Evolutionary conservation across 2,888 invertebrate genomes (phyloP), one percentile per base, ranked within the genome.

Genomic region (Parnassius apollo): DNA sequence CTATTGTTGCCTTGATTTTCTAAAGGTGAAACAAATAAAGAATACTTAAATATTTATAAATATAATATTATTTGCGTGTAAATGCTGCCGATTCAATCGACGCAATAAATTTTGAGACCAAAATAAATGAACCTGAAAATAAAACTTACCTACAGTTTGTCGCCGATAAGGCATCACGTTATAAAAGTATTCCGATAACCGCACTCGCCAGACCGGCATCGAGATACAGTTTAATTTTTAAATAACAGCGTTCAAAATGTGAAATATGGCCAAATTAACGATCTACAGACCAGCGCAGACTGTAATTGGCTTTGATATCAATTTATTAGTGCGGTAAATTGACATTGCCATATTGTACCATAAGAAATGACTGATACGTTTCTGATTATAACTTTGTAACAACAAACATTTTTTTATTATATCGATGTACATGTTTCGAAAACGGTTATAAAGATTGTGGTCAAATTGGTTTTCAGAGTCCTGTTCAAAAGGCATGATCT

Each of bases 271-370:
- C 35, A 46, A 46, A n/a, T 13, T 49, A 49, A 13, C 8, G 49
- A 13, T 49, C 13, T 9, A 7, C n/a, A 13, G 49, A 13, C 13
- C 13, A 49, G 49, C 13, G 13, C 8, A 8, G 1, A 13, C 49
- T 7, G 25, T 57, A 49, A 42, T 49, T 49, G 42, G 57, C 13
- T 8, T 35, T 49, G 25, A 35, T 49, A 35, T n/a, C 35, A 57
- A 49, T 57, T 49, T 49, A 49, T 42, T 10, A 57, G 22, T 10
- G 13, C 57, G 12, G 35, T 9, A 18, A 2, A 56, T 22, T 22
- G 46, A 56, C 44, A 11, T 42, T 44, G 42, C 44, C 11, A 35
- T 7, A 0, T 7, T 35, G 7, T 7, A 4, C 35, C 35, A 0
- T 35, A 35, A 35, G 35, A 35, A 35, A 35, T 7, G 35, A 35